Conservation (phyloP, 2,888 invertebrate species). For the Orthosia incerta region DNA sequence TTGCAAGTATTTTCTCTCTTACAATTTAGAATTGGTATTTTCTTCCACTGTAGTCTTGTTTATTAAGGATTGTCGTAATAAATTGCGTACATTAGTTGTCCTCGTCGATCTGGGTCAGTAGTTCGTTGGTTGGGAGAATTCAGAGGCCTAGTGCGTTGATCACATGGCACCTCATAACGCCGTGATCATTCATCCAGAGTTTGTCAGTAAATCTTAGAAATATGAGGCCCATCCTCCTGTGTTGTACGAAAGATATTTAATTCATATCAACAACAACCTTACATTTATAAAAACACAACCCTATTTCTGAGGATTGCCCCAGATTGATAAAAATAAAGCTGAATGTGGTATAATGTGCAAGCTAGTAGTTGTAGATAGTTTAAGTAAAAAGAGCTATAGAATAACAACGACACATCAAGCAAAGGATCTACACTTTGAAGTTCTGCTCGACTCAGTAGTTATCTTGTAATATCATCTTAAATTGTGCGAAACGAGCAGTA, state of each 20-base stretch:
- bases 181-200: conserved; percentile 17
- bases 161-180: conserved; percentile 25
- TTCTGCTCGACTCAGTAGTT: conserved; percentile 30
- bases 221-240: background rate
- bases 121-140: conserved; percentile 13
- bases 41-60: conserved; percentile 4
- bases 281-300: background rate
- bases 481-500: conserved; percentile 23
- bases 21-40: conserved; percentile 17
- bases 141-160: conserved; percentile 10
- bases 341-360: conserved; percentile 3
- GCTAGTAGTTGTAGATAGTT: conserved; percentile 14
- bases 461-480: conserved; percentile 41
- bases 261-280: background rate
- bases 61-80: conserved; percentile 27
- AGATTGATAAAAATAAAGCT: conserved; percentile 2
- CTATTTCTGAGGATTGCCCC: no score
- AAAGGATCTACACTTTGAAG: conserved; percentile 33
- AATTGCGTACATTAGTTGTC: conserved; percentile 23
- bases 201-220: conserved; percentile 1
- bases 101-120: conserved; percentile 38
- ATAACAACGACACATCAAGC: conserved; percentile 22
- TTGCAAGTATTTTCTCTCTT: conserved; percentile 35
- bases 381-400: conserved; percentile 9
- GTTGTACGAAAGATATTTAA: background rate